These are phyloP conservation scores for Stichopus chloronotus DNA, from an alignment of 35 echinoderm and acorn worm genomes.

Conservation along the genomic window DNA sequence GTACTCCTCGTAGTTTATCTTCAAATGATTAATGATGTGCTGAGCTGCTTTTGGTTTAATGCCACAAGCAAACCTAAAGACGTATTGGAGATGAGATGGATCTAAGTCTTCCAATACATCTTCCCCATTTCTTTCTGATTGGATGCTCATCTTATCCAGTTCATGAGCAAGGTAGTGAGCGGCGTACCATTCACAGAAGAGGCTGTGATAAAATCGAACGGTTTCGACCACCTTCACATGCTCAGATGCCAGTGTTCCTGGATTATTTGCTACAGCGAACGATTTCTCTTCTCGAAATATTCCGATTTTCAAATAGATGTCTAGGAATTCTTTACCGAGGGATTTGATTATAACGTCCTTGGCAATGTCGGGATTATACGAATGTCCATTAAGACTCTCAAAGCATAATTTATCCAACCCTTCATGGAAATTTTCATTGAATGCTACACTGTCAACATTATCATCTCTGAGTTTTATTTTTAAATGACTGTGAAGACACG, in stretches of 20 bases:
- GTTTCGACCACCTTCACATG: neutral
- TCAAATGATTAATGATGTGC: neutral
- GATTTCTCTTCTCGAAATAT: neutral
- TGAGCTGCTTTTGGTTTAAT: neutral
- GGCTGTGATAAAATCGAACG: slow-evolving; percentile 19
- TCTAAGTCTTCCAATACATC: slow-evolving; percentile 4
- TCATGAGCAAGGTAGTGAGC: neutral
- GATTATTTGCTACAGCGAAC: neutral
- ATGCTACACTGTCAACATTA: neutral
- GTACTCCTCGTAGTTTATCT: neutral
- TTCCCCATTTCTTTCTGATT: neutral
- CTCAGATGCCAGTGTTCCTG: neutral
- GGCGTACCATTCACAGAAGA: slow-evolving; percentile 31
- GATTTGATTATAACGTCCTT: neutral
- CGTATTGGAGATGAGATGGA: neutral
- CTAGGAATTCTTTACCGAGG: neutral
- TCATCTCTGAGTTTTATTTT: neutral
- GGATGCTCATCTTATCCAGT: neutral
- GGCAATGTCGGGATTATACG: neutral
- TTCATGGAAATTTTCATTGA: neutral
- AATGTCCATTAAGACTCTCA: neutral
- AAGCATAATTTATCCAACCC: neutral
- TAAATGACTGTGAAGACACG: slow-evolving; percentile 11
- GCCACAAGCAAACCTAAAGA: slow-evolving; percentile 9
- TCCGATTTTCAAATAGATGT: neutral